These are phyloP conservation scores for Drosophila lutescens DNA, from an alignment of 2,888 invertebrate species.

Conservation along the genomic window DNA sequence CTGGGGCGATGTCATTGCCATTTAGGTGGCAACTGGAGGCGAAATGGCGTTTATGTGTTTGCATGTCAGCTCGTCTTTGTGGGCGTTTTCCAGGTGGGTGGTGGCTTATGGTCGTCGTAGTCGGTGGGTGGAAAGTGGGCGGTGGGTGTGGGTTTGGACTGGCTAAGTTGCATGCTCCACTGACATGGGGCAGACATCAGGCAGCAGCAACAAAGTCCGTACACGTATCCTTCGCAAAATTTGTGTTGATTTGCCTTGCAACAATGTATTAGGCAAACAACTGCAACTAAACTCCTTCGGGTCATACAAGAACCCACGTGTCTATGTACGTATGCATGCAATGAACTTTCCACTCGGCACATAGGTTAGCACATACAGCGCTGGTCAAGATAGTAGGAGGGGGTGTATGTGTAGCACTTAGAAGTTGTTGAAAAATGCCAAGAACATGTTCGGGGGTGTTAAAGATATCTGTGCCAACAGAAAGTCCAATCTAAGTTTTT, in stretches of 20 bases:
- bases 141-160: neutral
- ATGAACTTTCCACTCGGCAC: slow-evolving; percentile 24
- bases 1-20: slow-evolving; percentile 38
- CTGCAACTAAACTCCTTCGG: slow-evolving; percentile 33
- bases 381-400: slow-evolving; percentile 16
- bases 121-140: neutral
- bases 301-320: slow-evolving; percentile 11
- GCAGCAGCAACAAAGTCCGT: slow-evolving; percentile 39
- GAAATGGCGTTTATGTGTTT: slow-evolving; percentile 49
- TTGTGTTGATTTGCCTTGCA: slow-evolving; percentile 51
- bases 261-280: slow-evolving; percentile 52
- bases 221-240: slow-evolving; percentile 49
- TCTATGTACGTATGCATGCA: slow-evolving; percentile 13
- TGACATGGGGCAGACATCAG: slow-evolving; percentile 42
- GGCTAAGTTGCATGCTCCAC: slow-evolving; percentile 41
- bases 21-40: slow-evolving; percentile 31
- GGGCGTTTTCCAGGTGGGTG: neutral
- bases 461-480: neutral
- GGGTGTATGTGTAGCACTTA: neutral
- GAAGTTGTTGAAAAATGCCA: neutral
- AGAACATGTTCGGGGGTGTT: neutral
- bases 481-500: neutral
- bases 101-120: neutral
- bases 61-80: slow-evolving; percentile 41
- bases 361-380: slow-evolving; percentile 6